These are phyloP conservation scores for Parnassius orleans DNA, from an alignment of 2,888 invertebrate species.

Conservation along the genomic window DNA sequence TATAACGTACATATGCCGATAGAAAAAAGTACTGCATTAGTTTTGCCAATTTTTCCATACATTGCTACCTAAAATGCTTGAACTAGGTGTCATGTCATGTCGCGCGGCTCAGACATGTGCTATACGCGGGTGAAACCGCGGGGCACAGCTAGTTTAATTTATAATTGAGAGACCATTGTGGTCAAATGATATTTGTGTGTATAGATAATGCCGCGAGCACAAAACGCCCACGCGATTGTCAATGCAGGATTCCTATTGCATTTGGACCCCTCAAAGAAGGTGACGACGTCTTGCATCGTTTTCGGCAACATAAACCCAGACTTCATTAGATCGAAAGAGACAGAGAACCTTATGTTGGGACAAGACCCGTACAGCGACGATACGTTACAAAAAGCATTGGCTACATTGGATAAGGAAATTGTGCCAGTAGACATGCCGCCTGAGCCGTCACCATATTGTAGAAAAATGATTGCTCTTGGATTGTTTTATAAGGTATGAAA, in stretches of 20 bases:
- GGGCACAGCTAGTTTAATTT: too few relatives aligned
- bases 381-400: slow-evolving; percentile 73
- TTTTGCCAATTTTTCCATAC: too few relatives aligned
- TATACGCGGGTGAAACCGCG: too few relatives aligned
- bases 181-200: slow-evolving; percentile 32
- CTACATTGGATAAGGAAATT: slow-evolving; percentile 80
- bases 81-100: too few relatives aligned
- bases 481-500: slow-evolving; percentile 89
- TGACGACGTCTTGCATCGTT: slow-evolving; percentile 80
- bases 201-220: slow-evolving; percentile 87
- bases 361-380: slow-evolving; percentile 62
- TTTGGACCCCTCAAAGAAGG: slow-evolving; percentile 61
- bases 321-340: slow-evolving; percentile 79
- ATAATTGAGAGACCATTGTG: too few relatives aligned
- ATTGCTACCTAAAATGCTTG: too few relatives aligned
- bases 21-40: too few relatives aligned
- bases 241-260: slow-evolving; percentile 87
- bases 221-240: slow-evolving; percentile 88
- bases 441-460: slow-evolving; percentile 85
- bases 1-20: too few relatives aligned
- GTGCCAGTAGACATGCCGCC: slow-evolving; percentile 83
- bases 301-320: slow-evolving; percentile 83
- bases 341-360: slow-evolving; percentile 75
- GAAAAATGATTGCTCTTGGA: slow-evolving; percentile 85
- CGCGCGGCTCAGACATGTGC: too few relatives aligned